Evolutionary conservation across 1,140 invertebrate genomes (phyloP), one percentile per base, ranked within the genome.

Genomic region (Campodea augens): DNA sequence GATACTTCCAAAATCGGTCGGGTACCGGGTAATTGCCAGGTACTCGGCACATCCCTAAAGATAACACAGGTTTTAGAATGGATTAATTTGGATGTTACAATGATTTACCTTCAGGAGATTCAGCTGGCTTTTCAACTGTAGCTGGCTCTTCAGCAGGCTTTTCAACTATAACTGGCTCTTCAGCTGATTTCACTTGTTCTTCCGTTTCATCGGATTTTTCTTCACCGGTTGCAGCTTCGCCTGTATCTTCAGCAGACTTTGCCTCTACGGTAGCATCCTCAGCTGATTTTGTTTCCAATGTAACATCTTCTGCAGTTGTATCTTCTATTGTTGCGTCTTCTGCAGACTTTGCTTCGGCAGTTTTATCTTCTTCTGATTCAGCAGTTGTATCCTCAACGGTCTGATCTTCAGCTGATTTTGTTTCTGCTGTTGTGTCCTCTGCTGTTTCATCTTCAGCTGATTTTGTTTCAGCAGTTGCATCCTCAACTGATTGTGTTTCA

Each of bases 221-320:
- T 12, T 48, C 44, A 15, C 45, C 48, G 44, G 52, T 41, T 21
- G 52, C 56, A 42, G 48, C 54, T 43, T 24, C 48, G 29, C 32
- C 45, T 43, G 25, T 46, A n/a, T 32, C 44, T 44, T n/a, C 45
- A 19, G 51, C 49, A 39, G 45, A 43, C 2, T n/a, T 39, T 53
- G 54, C 55, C 48, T 54, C 57, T 50, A 55, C 56, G 52, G 54
- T 54, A 24, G n/a, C 40, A 12, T 46, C 51, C 32, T 46, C 46
- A 18, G 36, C 48, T n/a, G 41, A 37, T 23, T 47, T 48, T 36
- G 32, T 44, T 15, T 40, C 44, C 20, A 24, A n/a, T n/a, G 4
- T 19, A 38, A 12, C 41, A 7, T 38, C 40, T 13, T 47, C 48
- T 12, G 22, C 46, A 23, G 21, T 25, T 2, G 40, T 18, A 25